Conservation (phyloP, 2,113 vertebrate genomes). For the Antigone vipio region DNA sequence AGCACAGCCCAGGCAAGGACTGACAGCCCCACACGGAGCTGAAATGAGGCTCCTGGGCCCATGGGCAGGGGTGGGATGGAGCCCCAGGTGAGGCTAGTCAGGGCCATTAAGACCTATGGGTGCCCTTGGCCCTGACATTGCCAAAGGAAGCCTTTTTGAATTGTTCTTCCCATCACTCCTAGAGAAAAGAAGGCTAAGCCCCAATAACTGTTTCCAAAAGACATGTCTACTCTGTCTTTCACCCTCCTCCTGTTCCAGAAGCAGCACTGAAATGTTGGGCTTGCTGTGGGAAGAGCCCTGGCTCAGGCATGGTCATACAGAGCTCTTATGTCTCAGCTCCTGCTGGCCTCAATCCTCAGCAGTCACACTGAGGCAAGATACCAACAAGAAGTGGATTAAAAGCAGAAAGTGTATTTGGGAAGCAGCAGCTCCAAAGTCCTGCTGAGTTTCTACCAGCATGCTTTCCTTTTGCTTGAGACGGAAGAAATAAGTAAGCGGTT, state of each 20-base stretch:
- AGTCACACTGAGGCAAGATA: not conserved
- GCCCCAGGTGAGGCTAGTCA: not conserved
- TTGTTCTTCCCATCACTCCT: not conserved
- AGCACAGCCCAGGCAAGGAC: no score
- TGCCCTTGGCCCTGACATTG: not conserved
- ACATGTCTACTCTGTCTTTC: not conserved
- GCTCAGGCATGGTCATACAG: not conserved
- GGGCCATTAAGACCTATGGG: not conserved
- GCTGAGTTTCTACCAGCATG: not conserved
- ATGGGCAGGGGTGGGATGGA: accelerated
- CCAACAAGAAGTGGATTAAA: not conserved
- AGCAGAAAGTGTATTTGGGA: not conserved
- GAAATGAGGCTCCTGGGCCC: not conserved
- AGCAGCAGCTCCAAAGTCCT: not conserved
- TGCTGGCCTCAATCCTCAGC: not conserved
- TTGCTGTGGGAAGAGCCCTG: not conserved
- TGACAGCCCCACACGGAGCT: not conserved
- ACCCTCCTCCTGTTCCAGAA: not conserved
- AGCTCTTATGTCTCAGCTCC: not conserved
- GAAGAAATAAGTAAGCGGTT: not conserved
- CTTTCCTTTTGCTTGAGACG: not conserved
- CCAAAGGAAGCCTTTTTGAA: not conserved
- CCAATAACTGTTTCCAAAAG: not conserved
- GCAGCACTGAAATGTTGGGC: not conserved
- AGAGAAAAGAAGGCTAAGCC: not conserved